These are phyloP conservation scores for Okapia johnstoni DNA, from an alignment of 2,113 vertebrate genomes.

Conservation along the genomic window DNA sequence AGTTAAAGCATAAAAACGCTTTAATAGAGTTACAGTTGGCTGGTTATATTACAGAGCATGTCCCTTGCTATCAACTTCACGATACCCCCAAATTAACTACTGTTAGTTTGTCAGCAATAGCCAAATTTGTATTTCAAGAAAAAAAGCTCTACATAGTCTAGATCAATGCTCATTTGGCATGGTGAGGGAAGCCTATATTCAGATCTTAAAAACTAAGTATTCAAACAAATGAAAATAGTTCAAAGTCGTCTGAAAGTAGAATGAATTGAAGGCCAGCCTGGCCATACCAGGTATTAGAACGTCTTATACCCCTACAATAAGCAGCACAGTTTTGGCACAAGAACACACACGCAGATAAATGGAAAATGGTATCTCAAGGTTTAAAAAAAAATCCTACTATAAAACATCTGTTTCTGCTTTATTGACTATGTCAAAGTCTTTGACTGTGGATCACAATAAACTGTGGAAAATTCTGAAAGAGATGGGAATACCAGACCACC, in stretches of 20 bases:
- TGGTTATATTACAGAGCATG: not conserved
- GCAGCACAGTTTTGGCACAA: not conserved
- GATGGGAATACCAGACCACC: not conserved
- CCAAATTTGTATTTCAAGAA: constrained; percentile 28
- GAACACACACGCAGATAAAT: not conserved
- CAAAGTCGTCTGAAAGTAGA: not conserved
- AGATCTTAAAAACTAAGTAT: not conserved
- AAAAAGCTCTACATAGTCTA: not conserved
- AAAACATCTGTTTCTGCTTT: not conserved
- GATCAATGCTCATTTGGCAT: not conserved
- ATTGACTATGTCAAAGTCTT: not conserved
- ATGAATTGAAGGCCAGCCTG: not conserved
- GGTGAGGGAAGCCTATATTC: not conserved
- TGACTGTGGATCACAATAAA: not conserved
- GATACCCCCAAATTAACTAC: not conserved
- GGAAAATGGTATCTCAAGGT: not conserved
- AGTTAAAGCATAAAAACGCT: not conserved
- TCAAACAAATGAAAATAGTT: not conserved
- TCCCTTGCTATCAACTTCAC: not conserved
- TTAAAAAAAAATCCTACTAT: not conserved
- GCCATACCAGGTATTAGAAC: not conserved
- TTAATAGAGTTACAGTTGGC: not conserved
- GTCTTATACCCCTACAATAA: not conserved
- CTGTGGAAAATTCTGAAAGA: not conserved
- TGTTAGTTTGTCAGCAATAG: not conserved